A percentile compares a stretch with the other conserved stretches of the same genome.
Evolutionary conservation across 2,888 invertebrate genomes (phyloP).

Genomic region (Psylliodes chrysocephalus): DNA sequence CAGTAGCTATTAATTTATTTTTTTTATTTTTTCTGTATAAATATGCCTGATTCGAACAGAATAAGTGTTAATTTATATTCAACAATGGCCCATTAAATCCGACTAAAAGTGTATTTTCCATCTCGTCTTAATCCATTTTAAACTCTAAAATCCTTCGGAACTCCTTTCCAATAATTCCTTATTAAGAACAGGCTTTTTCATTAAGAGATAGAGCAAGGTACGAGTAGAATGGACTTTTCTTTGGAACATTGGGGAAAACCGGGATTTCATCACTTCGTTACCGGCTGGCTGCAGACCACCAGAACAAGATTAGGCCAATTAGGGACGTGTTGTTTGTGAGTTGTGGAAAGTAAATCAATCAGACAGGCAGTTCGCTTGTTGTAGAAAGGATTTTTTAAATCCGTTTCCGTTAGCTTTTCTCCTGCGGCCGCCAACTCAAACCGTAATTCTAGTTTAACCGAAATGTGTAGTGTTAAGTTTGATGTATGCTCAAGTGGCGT

Average conservation of each 20-base stretch:
- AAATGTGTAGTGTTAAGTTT: slow-evolving; percentile 28
- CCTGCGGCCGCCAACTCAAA: background rate
- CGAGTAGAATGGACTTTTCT: background rate
- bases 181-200: slow-evolving; percentile 9
- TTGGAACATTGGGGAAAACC: slow-evolving; percentile 22
- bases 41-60: too few species aligned
- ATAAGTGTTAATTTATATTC: too few species aligned
- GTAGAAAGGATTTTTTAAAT: slow-evolving; percentile 33
- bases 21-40: too few species aligned
- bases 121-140: background rate
- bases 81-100: too few species aligned
- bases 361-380: slow-evolving; percentile 34
- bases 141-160: background rate
- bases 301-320: slow-evolving; percentile 49
- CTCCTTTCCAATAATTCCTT: slow-evolving; percentile 7
- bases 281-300: slow-evolving; percentile 38
- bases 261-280: slow-evolving; percentile 48
- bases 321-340: slow-evolving; percentile 42
- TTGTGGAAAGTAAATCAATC: slow-evolving; percentile 42
- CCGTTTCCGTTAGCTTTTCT: slow-evolving; percentile 2
- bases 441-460: slow-evolving; percentile 10
- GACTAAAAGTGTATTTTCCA: too few species aligned
- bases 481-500: slow-evolving; percentile 37
- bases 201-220: background rate
- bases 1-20: too few species aligned